Evolutionary conservation across 2,888 invertebrate genomes (phyloP).

Genomic region (Blastobasis adustella): DNA sequence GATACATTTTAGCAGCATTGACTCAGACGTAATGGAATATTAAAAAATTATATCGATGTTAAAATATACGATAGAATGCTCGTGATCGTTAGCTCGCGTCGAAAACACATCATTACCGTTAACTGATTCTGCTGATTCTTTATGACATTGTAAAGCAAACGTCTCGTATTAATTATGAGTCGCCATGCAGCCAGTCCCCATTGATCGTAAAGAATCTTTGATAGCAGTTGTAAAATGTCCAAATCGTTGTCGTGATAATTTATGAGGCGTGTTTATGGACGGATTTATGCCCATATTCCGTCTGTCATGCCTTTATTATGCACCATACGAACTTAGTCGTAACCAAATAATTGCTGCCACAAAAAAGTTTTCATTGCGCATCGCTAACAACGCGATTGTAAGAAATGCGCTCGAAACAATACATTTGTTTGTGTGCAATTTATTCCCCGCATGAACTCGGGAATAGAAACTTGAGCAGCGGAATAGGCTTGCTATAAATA

Average conservation of each 20-base stretch:
- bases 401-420: too few species aligned
- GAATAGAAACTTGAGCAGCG: too few species aligned
- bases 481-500: too few species aligned
- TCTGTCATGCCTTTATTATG: slow-evolving; percentile 20
- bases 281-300: slow-evolving; percentile 57
- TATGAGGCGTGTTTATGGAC: slow-evolving; percentile 71
- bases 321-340: background rate
- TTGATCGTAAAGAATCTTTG: slow-evolving; percentile 69
- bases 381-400: too few species aligned
- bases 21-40: slow-evolving; percentile 32
- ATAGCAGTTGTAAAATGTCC: slow-evolving; percentile 71
- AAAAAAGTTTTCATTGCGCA: background rate
- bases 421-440: too few species aligned
- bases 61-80: slow-evolving; percentile 34
- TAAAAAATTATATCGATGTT: slow-evolving; percentile 50
- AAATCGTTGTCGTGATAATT: slow-evolving; percentile 72
- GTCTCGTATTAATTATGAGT: slow-evolving; percentile 71
- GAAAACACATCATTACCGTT: slow-evolving; percentile 38
- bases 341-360: background rate
- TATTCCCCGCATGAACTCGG: too few species aligned
- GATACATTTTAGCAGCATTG: too few species aligned
- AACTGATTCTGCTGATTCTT: slow-evolving; percentile 59
- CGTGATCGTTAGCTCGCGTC: slow-evolving; percentile 26
- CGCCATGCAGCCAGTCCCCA: slow-evolving; percentile 60
- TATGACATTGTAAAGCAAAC: slow-evolving; percentile 72